Conservation (phyloP, 2,797 vertebrate genomes). For the Microchirus variegatus region DNA sequence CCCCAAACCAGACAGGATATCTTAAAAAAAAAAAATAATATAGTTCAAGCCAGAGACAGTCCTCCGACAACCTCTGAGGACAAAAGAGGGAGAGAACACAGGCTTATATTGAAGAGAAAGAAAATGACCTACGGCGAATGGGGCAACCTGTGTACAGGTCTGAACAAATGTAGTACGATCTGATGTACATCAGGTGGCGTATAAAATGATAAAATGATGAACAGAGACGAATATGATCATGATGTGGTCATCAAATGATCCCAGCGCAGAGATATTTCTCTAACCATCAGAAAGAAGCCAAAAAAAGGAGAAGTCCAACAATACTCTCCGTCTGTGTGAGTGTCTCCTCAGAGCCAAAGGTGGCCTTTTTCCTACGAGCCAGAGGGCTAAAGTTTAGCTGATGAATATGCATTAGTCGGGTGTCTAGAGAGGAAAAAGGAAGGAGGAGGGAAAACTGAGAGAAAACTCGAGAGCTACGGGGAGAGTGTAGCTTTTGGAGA, state of each 20-base stretch:
- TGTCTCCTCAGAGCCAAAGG: constrained; percentile 41
- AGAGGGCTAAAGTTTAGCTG: constrained; percentile 39
- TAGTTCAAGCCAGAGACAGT: constrained; percentile 28
- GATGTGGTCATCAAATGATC: background rate
- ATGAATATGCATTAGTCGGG: constrained; percentile 61
- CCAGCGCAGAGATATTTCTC: too few relatives aligned
- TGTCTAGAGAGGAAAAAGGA: constrained; percentile 46
- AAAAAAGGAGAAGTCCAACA: background rate
- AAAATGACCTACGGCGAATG: constrained; percentile 15
- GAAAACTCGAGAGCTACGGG: constrained; percentile 61
- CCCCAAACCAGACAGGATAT: constrained; percentile 71
- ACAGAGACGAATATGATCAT: background rate
- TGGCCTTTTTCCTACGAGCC: constrained; percentile 33
- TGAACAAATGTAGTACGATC: constrained; percentile 1
- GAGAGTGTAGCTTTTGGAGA: constrained; percentile 72
- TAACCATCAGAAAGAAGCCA: background rate
- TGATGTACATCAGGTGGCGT: background rate
- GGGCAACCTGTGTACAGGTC: background rate
- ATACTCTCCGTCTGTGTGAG: constrained; percentile 1
- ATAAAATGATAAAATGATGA: background rate
- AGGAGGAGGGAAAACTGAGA: constrained; percentile 57
- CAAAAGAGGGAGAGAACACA: constrained; percentile 17
- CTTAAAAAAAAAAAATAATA: constrained; percentile 62
- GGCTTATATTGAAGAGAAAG: constrained; percentile 40
- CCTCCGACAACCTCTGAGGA: constrained; percentile 24